phyloP scores from a whole-genome alignment of 2,113 vertebrate genomes.

The Antechinus flavipes region DNA sequence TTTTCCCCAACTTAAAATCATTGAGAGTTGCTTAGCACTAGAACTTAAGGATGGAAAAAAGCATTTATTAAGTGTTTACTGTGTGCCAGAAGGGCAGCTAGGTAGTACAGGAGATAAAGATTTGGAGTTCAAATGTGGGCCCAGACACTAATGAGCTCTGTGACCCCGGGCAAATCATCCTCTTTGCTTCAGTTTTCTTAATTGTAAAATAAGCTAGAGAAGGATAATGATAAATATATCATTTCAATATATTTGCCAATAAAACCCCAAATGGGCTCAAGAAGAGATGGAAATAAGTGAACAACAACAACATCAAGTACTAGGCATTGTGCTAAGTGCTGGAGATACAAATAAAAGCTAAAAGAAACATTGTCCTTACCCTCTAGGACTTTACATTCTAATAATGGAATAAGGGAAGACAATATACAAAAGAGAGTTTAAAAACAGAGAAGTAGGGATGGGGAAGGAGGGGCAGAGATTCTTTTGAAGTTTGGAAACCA shows the following conservation, averaged over 20 bases:
- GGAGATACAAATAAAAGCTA: not conserved
- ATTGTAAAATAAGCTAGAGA: no score
- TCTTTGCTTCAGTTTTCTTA: no score
- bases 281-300: no score
- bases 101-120: no score
- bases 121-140: no score
- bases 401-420: not conserved
- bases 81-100: not conserved
- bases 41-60: not conserved
- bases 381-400: not conserved
- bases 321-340: no score
- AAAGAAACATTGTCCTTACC: not conserved
- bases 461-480: not conserved
- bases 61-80: not conserved
- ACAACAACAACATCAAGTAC: no score
- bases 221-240: no score
- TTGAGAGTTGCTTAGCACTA: not conserved
- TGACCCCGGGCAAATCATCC: no score
- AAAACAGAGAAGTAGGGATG: not conserved
- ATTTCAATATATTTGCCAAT: no score
- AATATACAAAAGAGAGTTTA: not conserved
- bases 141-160: no score
- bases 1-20: not conserved
- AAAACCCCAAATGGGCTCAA: no score
- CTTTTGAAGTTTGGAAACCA: not conserved